These are phyloP conservation scores for Ephestia elutella DNA, from an alignment of 1,140 invertebrate species.

Conservation along the genomic window DNA sequence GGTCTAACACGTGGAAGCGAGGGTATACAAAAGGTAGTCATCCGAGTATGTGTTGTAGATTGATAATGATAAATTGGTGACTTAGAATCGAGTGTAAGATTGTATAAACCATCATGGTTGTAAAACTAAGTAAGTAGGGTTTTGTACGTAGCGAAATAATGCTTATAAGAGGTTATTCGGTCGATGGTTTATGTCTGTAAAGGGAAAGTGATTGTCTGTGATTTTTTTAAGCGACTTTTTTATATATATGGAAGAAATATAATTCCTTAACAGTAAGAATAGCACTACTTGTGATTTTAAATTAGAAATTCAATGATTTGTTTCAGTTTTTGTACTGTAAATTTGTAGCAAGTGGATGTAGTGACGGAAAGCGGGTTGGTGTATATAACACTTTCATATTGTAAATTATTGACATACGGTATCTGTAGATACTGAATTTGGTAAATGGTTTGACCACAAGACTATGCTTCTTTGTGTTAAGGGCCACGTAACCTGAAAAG, in stretches of 20 bases:
- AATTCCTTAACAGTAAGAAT: conserved; percentile 74
- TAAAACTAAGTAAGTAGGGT: conserved; percentile 74
- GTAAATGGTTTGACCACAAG: conserved; percentile 62
- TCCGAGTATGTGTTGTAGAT: conserved; percentile 26
- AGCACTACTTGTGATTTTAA: conserved; percentile 76
- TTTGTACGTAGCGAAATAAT: conserved; percentile 74
- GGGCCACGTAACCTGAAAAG: conserved; percentile 39
- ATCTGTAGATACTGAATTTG: conserved; percentile 23
- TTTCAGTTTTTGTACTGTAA: conserved; percentile 65
- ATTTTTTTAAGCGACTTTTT: conserved; percentile 77
- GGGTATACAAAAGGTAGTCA: conserved; percentile 24
- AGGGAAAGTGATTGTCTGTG: conserved; percentile 75
- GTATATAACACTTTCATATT: conserved; percentile 49
- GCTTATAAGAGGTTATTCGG: conserved; percentile 65
- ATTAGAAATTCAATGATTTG: conserved; percentile 72
- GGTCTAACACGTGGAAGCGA: conserved; percentile 19
- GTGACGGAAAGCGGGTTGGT: conserved; percentile 58
- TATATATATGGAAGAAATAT: conserved; percentile 69
- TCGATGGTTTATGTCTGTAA: conserved; percentile 73
- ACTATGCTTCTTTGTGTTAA: conserved; percentile 42
- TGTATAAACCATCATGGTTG: conserved; percentile 71
- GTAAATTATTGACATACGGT: conserved; percentile 42
- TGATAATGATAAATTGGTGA: conserved; percentile 26
- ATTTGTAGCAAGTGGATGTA: conserved; percentile 46
- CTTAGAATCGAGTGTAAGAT: conserved; percentile 40